Conservation (phyloP, 2,797 vertebrate species). For the Onychomys leucogaster region DNA sequence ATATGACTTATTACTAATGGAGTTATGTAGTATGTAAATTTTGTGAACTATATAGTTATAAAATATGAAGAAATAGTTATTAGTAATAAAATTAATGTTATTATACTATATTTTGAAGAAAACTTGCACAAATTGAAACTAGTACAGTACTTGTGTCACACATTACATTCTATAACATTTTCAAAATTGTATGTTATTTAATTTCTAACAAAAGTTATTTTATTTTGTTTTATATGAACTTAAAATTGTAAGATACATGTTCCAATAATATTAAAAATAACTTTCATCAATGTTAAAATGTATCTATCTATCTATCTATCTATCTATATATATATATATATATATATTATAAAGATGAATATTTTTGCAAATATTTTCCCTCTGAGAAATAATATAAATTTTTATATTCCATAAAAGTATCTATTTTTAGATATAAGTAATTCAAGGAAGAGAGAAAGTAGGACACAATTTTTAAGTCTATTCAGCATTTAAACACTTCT, state of each 20-base stretch:
- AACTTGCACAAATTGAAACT: not conserved
- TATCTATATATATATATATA: not conserved
- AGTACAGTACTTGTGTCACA: not conserved
- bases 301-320: not conserved
- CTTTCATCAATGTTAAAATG: not conserved
- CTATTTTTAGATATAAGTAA: not conserved
- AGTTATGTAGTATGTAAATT: not conserved
- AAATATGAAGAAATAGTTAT: not conserved
- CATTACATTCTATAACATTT: not conserved
- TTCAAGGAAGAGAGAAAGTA: not conserved
- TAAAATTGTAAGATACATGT: not conserved
- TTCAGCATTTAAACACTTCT: constrained; percentile 34
- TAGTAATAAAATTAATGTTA: not conserved
- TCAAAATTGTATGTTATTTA: not conserved
- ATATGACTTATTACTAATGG: not conserved
- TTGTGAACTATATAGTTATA: not conserved
- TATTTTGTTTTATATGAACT: not conserved
- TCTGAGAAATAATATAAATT: not conserved
- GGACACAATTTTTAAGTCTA: constrained; percentile 3
- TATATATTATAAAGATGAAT: not conserved
- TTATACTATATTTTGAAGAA: not conserved
- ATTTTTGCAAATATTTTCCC: constrained; percentile 5
- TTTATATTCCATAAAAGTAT: not conserved
- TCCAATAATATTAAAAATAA: not conserved
- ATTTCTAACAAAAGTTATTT: constrained; percentile 2